These are phyloP conservation scores for Cladorhizidae sp. DNA, from an alignment of 37 sponge, comb jelly and placozoan genomes.

Conservation along the genomic window DNA sequence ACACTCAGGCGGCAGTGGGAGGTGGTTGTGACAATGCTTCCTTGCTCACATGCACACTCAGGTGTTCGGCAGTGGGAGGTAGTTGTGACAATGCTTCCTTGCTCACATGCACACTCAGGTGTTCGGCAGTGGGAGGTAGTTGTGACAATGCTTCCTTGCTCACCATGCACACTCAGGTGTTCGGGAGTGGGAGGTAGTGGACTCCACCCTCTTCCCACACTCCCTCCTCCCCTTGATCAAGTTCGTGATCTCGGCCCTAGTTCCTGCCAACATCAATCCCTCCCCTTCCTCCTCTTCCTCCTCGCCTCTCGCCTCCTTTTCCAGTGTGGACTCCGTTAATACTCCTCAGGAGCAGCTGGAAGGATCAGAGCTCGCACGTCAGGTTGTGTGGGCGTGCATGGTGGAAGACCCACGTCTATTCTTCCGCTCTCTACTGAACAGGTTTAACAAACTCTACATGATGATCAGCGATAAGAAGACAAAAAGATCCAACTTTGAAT, in stretches of 20 bases:
- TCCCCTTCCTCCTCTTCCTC: no score
- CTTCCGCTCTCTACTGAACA: constrained; percentile 68
- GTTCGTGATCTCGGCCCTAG: constrained; percentile 44
- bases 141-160: no score
- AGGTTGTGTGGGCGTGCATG: constrained; percentile 66
- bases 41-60: no score
- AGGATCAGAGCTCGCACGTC: constrained; percentile 26
- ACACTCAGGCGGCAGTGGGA: no score
- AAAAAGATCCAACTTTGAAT: neutral
- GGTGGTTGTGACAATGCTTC: no score
- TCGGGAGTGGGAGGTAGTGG: constrained; percentile 40
- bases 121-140: no score
- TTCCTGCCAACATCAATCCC: neutral
- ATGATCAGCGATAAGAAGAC: constrained; percentile 10
- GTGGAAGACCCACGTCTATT: constrained; percentile 71
- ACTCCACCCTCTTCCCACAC: constrained; percentile 47
- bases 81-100: no score
- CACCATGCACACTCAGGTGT: constrained; percentile 34
- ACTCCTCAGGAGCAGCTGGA: neutral
- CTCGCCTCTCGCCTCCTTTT: neutral
- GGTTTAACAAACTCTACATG: constrained; percentile 49
- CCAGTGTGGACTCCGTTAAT: neutral
- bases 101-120: no score
- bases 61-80: no score
- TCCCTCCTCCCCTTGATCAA: constrained; percentile 49